phyloP scores from a whole-genome alignment of 1,140 invertebrate genomes.

The Zaprionus tsacasi region DNA sequence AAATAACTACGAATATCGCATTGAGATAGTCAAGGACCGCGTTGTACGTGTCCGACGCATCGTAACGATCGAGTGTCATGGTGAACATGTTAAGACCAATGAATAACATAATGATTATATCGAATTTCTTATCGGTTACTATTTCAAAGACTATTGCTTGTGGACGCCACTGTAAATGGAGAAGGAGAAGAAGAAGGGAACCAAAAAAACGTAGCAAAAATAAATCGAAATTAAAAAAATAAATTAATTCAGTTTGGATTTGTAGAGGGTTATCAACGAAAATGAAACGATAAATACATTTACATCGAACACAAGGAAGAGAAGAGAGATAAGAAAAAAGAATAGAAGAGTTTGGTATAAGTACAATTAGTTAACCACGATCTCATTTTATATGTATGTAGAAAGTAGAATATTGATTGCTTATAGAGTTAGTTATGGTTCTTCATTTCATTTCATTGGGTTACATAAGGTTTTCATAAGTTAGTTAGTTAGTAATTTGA shows the following conservation, averaged over 20 bases:
- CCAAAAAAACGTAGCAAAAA: constrained; percentile 21
- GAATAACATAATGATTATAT: constrained; percentile 99
- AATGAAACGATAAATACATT: constrained; percentile 15
- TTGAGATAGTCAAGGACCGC: constrained; percentile 95
- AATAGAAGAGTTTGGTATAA: constrained; percentile 80
- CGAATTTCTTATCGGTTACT: constrained; percentile 99
- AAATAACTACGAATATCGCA: constrained; percentile 99
- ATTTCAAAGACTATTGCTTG: constrained; percentile 98
- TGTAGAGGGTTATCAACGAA: neutral
- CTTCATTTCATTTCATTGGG: neutral
- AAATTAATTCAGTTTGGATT: constrained; percentile 18
- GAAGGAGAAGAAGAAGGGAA: constrained; percentile 46
- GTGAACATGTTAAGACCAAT: constrained; percentile 99
- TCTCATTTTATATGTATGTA: constrained; percentile 45
- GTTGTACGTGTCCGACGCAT: constrained; percentile 93
- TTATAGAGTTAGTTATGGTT: constrained; percentile 2
- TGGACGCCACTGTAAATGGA: constrained; percentile 92
- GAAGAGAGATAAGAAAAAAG: constrained; percentile 77
- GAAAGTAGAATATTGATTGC: constrained; percentile 6
- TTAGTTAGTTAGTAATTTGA: constrained; percentile 27
- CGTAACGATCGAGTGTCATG: constrained; percentile 98
- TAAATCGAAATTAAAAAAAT: neutral
- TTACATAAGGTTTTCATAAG: neutral
- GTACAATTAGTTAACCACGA: constrained; percentile 67
- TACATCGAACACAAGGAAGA: constrained; percentile 64